Evolutionary conservation across 2,113 vertebrate species (phyloP), one percentile per base, ranked within the genome.

Genomic region (Caretta caretta): DNA sequence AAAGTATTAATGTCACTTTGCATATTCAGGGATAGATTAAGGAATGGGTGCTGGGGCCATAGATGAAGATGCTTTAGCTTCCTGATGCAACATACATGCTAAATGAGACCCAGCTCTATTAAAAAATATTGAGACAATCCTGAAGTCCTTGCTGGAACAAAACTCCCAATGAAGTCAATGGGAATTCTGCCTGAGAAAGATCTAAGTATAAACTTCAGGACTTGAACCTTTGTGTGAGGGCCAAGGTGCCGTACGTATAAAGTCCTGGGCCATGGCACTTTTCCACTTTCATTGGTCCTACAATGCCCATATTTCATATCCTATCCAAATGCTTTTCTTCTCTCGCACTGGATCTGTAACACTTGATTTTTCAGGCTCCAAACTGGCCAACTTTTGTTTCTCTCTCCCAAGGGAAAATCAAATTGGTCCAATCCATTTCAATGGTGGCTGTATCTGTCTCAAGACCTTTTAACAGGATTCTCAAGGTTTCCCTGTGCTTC

Each of bases 351-450:
- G 51, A 12, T n/a, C 42, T 20, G n/a, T 49, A 80, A 16, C 10
- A 53, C 25, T n/a, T 83, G 69, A 4, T 12, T 24, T 20, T 29
- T 25, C 59, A 24, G 7, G 24, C 49, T 90, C 86, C 84, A 83
- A 11, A 35, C 19, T 0, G 29, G 0, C 27, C 69, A 72, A 10
- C 14, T 42, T 83, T 38, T 88, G 0, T 0, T 27, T 83, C 51
- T 90, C 88, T 81, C 83, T 65, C 50, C 48, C 42, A 51, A 69
- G 48, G 5, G 46, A 95, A 90, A 89, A 78, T 2, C 1, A 1
- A 72, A 84, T 42, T 0, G 13, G 48, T 19, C 49, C 84, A 80
- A 49, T 86, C 85, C 81, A 75, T 80, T 82, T 53, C 31, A 90
- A 46, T 51, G 50, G 38, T 75, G 88, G 76, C 83, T 56, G 38